A percentile compares a stretch with the other conserved stretches of the same genome.
Evolutionary conservation across 1,140 invertebrate genomes (phyloP).

Genomic region (Asobara japonica): DNA sequence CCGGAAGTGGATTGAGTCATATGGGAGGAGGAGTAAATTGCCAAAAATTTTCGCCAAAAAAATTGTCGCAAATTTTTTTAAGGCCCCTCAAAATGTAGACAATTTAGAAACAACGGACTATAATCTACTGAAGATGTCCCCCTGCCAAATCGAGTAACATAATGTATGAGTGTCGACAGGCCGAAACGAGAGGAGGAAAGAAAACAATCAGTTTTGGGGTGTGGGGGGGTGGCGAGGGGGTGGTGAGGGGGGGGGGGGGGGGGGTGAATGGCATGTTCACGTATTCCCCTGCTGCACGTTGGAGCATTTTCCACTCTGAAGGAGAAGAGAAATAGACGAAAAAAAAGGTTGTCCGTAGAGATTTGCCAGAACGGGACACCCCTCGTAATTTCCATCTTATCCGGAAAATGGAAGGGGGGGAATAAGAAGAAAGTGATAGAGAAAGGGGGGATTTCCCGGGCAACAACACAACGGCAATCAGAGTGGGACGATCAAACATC

Average conservation of each 20-base stretch:
- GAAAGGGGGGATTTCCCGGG: conserved; percentile 12
- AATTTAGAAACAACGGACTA: too few species aligned
- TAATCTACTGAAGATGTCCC: conserved; percentile 53
- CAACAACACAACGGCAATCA: conserved; percentile 35
- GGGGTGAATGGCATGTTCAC: background rate
- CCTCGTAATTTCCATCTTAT: conserved; percentile 57
- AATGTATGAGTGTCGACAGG: conserved; percentile 20
- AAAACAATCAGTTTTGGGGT: background rate
- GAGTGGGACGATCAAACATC: conserved; percentile 44
- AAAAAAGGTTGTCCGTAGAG: conserved; percentile 21
- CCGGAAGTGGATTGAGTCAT: too few species aligned
- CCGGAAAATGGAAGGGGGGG: conserved; percentile 50
- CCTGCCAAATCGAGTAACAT: conserved; percentile 31
- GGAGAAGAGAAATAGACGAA: conserved; percentile 6
- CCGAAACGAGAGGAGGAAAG: background rate
- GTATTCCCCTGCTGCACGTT: background rate
- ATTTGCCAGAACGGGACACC: conserved; percentile 41
- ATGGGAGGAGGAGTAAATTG: too few species aligned
- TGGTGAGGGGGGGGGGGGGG: background rate
- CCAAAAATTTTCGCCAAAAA: too few species aligned
- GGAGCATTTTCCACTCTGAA: background rate
- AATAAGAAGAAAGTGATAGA: conserved; percentile 21
- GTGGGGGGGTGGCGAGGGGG: background rate
- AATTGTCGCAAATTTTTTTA: too few species aligned
- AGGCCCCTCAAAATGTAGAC: too few species aligned